Evolutionary conservation across 2,888 invertebrate species (phyloP).

Genomic region (Tetheella fluctuosa): DNA sequence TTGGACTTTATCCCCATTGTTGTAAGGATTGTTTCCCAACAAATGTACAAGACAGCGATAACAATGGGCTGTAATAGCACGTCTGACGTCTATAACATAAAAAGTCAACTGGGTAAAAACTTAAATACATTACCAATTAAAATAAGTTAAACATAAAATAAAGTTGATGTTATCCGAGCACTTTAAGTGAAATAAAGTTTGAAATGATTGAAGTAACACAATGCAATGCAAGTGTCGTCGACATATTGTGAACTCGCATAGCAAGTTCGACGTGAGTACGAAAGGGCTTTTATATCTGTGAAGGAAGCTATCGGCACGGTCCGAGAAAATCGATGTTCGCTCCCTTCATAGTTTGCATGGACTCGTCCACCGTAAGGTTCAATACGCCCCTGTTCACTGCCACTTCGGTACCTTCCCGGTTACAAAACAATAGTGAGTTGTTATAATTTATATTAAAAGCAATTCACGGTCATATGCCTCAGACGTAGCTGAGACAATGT

Average conservation of each 20-base stretch:
- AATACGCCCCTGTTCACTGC: conserved; percentile 23
- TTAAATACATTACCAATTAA: no score
- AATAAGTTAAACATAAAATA: no score
- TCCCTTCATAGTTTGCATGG: conserved; percentile 83
- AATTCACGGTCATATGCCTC: neutral
- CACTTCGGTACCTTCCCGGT: conserved; percentile 21
- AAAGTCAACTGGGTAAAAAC: no score
- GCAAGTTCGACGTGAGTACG: conserved; percentile 54
- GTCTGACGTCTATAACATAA: no score
- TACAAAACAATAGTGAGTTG: conserved; percentile 8
- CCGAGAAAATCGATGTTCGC: conserved; percentile 80
- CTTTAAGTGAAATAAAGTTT: no score
- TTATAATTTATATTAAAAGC: conserved; percentile 10
- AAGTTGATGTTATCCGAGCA: no score
- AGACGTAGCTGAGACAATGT: conserved; percentile 30
- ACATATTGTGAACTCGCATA: conserved; percentile 48
- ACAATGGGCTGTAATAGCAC: no score
- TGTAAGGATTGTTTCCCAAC: neutral
- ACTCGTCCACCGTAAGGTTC: conserved; percentile 21
- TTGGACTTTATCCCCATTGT: neutral
- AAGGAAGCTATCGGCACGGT: conserved; percentile 77
- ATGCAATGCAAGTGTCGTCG: conserved; percentile 50
- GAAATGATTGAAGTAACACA: conserved; percentile 13
- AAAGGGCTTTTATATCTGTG: conserved; percentile 55
- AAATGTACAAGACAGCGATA: neutral